phyloP scores from a whole-genome alignment of 2,113 vertebrate species.

The Saiga tatarica region DNA sequence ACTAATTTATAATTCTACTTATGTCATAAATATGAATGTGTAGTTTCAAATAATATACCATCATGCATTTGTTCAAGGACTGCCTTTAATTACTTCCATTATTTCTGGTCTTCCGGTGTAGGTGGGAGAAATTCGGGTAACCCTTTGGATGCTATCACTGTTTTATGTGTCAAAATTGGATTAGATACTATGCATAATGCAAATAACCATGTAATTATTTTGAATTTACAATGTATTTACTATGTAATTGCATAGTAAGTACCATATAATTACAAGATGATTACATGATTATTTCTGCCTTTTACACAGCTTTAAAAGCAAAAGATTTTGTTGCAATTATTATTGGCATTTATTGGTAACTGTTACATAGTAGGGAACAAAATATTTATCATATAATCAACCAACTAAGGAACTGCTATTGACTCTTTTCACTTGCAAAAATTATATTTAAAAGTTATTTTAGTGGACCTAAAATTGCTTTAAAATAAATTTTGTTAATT shows the following conservation, averaged over 20 bases:
- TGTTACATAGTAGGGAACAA: conserved; percentile 67
- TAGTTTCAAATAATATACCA: neutral
- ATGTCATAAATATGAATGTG: conserved; percentile 36
- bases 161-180: conserved; percentile 69
- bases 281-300: conserved; percentile 70
- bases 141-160: conserved; percentile 60
- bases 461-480: neutral
- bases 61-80: conserved; percentile 26
- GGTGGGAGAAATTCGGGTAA: conserved; percentile 53
- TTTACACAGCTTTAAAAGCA: conserved; percentile 72
- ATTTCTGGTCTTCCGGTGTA: conserved; percentile 31
- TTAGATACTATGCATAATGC: conserved; percentile 70
- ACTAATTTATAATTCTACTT: conserved; percentile 47
- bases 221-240: conserved; percentile 72
- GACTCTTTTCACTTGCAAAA: conserved; percentile 56
- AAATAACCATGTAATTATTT: conserved; percentile 70
- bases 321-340: conserved; percentile 68
- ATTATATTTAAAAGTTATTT: conserved; percentile 29
- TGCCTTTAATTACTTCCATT: conserved; percentile 40
- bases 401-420: conserved; percentile 45
- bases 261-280: conserved; percentile 74
- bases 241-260: conserved; percentile 72
- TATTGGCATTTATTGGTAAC: conserved; percentile 67
- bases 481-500: conserved; percentile 8
- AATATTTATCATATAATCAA: conserved; percentile 72